Percentiles rank a stretch among this genome's conserved stretches.
phyloP scores from a whole-genome alignment of 2,888 invertebrate genomes.

The Phyto melanocephala region DNA sequence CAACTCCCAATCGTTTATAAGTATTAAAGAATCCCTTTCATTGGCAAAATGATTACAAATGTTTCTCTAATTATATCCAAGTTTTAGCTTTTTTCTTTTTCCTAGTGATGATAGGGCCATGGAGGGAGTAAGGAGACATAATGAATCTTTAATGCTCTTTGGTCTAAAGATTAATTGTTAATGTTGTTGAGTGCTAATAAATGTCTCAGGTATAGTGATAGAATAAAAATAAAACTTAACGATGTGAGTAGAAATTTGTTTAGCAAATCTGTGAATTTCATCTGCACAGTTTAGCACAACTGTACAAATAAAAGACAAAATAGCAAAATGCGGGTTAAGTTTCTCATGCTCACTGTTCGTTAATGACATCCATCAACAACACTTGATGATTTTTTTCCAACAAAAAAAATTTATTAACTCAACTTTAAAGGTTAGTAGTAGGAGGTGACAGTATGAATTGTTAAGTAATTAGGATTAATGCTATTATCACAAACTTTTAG shows the following conservation, averaged over 20 bases:
- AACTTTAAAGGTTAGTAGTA: background rate
- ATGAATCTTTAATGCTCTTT: constrained; percentile 19
- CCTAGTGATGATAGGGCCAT: constrained; percentile 1
- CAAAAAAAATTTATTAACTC: background rate
- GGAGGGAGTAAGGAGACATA: background rate
- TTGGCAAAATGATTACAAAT: constrained; percentile 8
- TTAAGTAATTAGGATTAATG: constrained; percentile 38
- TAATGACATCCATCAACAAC: background rate
- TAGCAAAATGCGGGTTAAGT: constrained; percentile 31
- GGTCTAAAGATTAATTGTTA: constrained; percentile 64
- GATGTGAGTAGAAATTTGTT: constrained; percentile 33
- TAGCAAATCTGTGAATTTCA: constrained; percentile 9
- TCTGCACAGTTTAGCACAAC: constrained; percentile 17
- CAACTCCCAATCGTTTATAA: background rate
- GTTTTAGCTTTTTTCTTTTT: too few relatives aligned
- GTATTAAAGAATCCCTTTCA: constrained; percentile 1
- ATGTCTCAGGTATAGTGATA: constrained; percentile 65
- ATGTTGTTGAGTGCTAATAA: constrained; percentile 60
- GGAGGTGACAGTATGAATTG: background rate
- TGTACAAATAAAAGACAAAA: background rate
- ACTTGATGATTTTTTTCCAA: constrained; percentile 3
- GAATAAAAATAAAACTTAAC: constrained; percentile 63
- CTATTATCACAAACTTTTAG: background rate
- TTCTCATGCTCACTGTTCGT: background rate
- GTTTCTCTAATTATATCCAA: constrained; percentile 1